A percentile compares a stretch with the other conserved stretches of the same genome.
Evolutionary conservation across 2,797 vertebrate species (phyloP).

Genomic region (Myripristis murdjan): DNA sequence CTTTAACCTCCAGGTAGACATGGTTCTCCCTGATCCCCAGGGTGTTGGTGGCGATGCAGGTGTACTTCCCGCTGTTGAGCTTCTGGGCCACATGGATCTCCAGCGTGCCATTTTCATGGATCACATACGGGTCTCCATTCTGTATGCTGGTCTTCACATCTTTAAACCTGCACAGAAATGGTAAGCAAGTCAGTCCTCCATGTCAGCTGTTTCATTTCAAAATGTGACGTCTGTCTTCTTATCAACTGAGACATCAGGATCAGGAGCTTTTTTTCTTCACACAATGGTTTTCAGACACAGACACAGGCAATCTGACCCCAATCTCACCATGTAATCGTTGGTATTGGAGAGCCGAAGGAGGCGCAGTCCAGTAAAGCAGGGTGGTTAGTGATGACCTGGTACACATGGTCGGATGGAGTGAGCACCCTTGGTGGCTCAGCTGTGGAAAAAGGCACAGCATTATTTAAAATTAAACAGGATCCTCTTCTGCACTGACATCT

Average conservation of each 20-base stretch:
- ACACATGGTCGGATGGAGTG: slow-evolving; percentile 89
- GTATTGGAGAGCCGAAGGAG: slow-evolving; percentile 95
- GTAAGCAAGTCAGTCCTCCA: background rate
- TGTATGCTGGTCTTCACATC: slow-evolving; percentile 89
- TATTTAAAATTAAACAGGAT: slow-evolving; percentile 1
- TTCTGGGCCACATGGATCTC: slow-evolving; percentile 92
- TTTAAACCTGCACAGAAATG: slow-evolving; percentile 89
- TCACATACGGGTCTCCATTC: slow-evolving; percentile 88
- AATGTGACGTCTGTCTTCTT: too few relatives aligned
- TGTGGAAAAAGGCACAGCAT: slow-evolving; percentile 67
- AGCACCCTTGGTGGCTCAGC: slow-evolving; percentile 95
- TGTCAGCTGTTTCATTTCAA: too few relatives aligned
- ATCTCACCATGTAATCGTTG: slow-evolving; percentile 93
- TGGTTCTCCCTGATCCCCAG: slow-evolving; percentile 93
- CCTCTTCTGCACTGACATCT: background rate
- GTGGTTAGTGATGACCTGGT: slow-evolving; percentile 92
- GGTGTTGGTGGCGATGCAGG: slow-evolving; percentile 94
- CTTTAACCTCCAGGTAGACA: slow-evolving; percentile 94
- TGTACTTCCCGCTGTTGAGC: slow-evolving; percentile 91
- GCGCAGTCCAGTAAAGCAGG: slow-evolving; percentile 91
- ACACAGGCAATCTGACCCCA: background rate
- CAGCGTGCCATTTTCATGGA: slow-evolving; percentile 94
- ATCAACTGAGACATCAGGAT: too few relatives aligned
- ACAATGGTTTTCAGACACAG: too few relatives aligned
- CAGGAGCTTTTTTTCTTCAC: too few relatives aligned